phyloP scores from a whole-genome alignment of 2,113 vertebrate species.

The Heliornis fulica region DNA sequence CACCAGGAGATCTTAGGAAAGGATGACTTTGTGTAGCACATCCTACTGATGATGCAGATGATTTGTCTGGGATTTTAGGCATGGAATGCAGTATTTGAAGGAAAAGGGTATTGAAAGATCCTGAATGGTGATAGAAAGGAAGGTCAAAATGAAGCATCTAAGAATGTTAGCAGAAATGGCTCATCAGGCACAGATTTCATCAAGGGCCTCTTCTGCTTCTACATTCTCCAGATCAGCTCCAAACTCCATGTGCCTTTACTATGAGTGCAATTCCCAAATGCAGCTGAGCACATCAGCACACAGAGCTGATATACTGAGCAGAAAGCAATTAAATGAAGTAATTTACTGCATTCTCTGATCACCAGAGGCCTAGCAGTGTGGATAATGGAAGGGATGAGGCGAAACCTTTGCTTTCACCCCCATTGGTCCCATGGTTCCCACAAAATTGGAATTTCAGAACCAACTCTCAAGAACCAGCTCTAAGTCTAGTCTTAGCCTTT shows the following conservation, averaged over 20 bases:
- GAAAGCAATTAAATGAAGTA: background rate
- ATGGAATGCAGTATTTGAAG: background rate
- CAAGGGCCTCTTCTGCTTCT: background rate
- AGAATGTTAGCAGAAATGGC: background rate
- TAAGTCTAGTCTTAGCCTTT: background rate
- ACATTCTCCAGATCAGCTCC: background rate
- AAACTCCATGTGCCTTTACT: background rate
- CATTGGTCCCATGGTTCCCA: background rate
- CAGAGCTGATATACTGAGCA: background rate
- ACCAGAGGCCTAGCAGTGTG: background rate
- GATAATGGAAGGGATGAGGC: background rate
- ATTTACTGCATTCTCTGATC: background rate
- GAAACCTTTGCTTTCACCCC: background rate
- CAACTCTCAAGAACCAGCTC: background rate
- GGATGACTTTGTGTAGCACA: background rate
- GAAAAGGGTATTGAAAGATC: background rate
- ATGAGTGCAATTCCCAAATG: background rate
- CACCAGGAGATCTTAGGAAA: background rate
- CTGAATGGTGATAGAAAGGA: background rate
- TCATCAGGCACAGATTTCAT: background rate
- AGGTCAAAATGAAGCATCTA: background rate
- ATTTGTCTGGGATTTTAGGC: background rate
- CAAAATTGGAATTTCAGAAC: background rate
- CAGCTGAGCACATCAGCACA: background rate
- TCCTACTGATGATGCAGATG: too few relatives aligned